phyloP scores from a whole-genome alignment of 1,140 invertebrate species.

The Dendroctonus ponderosae region DNA sequence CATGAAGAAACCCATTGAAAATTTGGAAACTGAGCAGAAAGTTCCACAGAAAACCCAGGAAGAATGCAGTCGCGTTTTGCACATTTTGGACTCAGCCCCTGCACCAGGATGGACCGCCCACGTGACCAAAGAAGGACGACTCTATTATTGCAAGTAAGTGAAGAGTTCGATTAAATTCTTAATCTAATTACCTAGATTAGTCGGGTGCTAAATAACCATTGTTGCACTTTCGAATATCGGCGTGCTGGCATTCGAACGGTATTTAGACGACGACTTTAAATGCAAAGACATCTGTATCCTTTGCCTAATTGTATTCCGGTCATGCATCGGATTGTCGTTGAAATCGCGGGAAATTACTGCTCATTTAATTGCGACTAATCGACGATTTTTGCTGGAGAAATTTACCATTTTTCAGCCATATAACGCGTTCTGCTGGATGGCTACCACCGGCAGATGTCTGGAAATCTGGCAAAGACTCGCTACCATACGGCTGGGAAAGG shows the following conservation, averaged over 20 bases:
- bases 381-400: too few relatives aligned
- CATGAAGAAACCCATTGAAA: constrained; percentile 4
- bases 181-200: not conserved
- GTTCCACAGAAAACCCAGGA: constrained; percentile 2
- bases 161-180: not conserved
- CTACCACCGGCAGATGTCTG: constrained; percentile 80
- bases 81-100: constrained; percentile 48
- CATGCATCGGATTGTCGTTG: constrained; percentile 1
- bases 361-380: not conserved
- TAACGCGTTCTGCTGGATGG: constrained; percentile 78
- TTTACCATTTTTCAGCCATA: constrained; percentile 39
- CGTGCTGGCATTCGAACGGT: constrained; percentile 9
- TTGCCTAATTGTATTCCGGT: constrained; percentile 8
- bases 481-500: constrained; percentile 89
- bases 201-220: not conserved
- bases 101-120: constrained; percentile 68
- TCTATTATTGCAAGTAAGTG: constrained; percentile 81
- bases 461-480: constrained; percentile 56
- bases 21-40: not conserved
- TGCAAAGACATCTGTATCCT: constrained; percentile 12
- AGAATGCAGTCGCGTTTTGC: constrained; percentile 30
- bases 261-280: constrained; percentile 2
- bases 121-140: constrained; percentile 67
- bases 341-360: not conserved
- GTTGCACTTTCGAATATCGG: constrained; percentile 3